Evolutionary conservation across 2,797 vertebrate genomes (phyloP).

Genomic region (Phylloscopus collybita): DNA sequence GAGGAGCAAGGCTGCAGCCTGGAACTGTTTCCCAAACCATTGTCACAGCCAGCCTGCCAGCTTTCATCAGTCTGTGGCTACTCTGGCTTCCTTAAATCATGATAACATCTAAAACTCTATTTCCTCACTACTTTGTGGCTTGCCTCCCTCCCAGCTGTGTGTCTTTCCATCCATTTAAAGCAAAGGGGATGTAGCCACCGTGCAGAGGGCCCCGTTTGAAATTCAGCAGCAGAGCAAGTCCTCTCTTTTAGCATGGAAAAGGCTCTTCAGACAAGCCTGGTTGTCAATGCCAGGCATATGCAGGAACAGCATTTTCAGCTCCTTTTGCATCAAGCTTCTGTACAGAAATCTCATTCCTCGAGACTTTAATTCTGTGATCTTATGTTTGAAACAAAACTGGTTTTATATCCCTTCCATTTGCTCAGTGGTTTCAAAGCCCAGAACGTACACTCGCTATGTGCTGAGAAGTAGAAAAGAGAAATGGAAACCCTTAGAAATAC

Average conservation of each 20-base stretch:
- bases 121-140: background rate
- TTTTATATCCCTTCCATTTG: constrained; percentile 36
- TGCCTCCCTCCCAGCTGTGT: background rate
- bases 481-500: constrained; percentile 38
- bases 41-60: background rate
- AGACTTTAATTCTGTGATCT: constrained; percentile 1
- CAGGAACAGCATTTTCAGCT: background rate
- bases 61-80: background rate
- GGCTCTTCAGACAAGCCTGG: background rate
- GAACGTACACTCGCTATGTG: background rate
- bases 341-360: background rate
- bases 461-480: constrained; percentile 9
- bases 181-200: background rate
- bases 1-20: background rate
- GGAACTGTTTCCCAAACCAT: background rate
- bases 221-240: background rate
- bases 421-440: background rate
- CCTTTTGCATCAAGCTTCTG: background rate
- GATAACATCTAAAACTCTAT: background rate
- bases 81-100: background rate
- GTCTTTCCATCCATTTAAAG: background rate
- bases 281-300: background rate
- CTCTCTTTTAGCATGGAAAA: background rate
- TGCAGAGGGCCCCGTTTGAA: background rate
- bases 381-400: constrained; percentile 3